phyloP scores from a whole-genome alignment of 2,888 invertebrate genomes.

The Ophioninae sp. region DNA sequence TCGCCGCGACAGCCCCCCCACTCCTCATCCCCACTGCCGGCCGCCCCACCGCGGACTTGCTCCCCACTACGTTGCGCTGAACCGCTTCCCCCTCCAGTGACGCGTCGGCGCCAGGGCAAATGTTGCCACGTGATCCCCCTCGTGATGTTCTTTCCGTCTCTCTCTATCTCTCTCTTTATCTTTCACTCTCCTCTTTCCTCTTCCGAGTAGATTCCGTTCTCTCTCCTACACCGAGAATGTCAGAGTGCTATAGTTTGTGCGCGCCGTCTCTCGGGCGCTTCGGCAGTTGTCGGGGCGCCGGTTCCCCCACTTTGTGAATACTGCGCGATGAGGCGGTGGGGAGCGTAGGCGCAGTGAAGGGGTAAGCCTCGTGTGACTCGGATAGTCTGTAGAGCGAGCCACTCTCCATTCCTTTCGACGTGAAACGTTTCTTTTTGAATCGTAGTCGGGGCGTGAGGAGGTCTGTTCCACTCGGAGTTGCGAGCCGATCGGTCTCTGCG shows the following conservation, averaged over 20 bases:
- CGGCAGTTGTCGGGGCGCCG: constrained; percentile 59
- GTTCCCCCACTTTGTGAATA: constrained; percentile 70
- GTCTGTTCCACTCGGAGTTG: constrained; percentile 51
- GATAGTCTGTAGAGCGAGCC: constrained; percentile 45
- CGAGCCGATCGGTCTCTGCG: constrained; percentile 40
- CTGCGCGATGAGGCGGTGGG: constrained; percentile 64
- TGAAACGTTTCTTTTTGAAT: background rate
- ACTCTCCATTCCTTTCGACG: constrained; percentile 2
- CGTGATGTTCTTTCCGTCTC: constrained; percentile 16
- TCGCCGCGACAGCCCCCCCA: background rate
- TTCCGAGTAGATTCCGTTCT: constrained; percentile 42
- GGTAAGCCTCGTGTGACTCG: constrained; percentile 76
- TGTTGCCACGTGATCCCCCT: constrained; percentile 63
- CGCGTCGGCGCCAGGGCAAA: constrained; percentile 63
- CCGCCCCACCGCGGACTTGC: too few species aligned
- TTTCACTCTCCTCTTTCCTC: constrained; percentile 44
- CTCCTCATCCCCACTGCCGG: background rate
- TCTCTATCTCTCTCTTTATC: constrained; percentile 52
- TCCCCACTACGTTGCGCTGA: constrained; percentile 42
- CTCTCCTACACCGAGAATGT: constrained; percentile 49
- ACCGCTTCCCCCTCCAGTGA: background rate
- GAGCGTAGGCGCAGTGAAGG: constrained; percentile 67
- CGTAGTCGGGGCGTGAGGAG: constrained; percentile 11
- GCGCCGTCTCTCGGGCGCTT: constrained; percentile 17
- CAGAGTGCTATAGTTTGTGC: constrained; percentile 41